Evolutionary conservation across 2,797 vertebrate genomes (phyloP).

Genomic region (Acanthis flammea): DNA sequence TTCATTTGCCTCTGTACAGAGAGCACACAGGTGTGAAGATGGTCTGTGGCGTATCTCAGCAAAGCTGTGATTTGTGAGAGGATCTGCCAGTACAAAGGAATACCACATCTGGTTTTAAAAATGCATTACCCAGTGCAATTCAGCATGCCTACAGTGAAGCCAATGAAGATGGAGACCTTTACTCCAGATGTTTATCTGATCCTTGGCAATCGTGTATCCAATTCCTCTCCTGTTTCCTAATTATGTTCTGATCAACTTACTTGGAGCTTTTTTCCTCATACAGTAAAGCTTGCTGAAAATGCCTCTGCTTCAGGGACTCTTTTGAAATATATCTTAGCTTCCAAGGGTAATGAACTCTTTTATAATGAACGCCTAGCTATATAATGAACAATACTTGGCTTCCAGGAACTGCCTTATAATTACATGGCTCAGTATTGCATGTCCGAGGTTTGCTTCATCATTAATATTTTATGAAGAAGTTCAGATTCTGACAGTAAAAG

Average conservation of each 20-base stretch:
- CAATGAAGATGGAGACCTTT: not conserved
- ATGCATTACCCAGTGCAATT: not conserved
- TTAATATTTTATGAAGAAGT: conserved; percentile 84
- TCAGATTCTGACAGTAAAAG: conserved; percentile 80
- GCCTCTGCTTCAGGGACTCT: conserved; percentile 57
- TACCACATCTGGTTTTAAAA: conserved; percentile 26
- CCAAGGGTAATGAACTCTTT: conserved; percentile 79
- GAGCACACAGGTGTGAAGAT: conserved; percentile 17
- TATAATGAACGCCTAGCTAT: conserved; percentile 74
- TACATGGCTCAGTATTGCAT: conserved; percentile 68
- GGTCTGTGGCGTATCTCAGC: not conserved
- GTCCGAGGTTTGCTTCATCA: conserved; percentile 75
- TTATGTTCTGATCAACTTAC: conserved; percentile 38
- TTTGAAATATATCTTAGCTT: conserved; percentile 69
- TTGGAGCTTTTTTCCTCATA: conserved; percentile 28
- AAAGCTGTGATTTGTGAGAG: conserved; percentile 22
- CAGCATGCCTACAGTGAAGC: not conserved
- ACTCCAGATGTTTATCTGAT: not conserved
- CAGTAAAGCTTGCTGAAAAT: conserved; percentile 48
- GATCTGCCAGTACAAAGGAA: conserved; percentile 33
- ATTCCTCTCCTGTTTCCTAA: conserved; percentile 53
- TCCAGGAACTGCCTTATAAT: conserved; percentile 78
- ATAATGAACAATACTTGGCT: conserved; percentile 69
- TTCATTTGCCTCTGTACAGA: not conserved
- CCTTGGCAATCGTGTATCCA: not conserved